A percentile compares a stretch with the other conserved stretches of the same genome.
Conservation (phyloP, 2,797 vertebrate genomes). For the Saxicola maurus region DNA sequence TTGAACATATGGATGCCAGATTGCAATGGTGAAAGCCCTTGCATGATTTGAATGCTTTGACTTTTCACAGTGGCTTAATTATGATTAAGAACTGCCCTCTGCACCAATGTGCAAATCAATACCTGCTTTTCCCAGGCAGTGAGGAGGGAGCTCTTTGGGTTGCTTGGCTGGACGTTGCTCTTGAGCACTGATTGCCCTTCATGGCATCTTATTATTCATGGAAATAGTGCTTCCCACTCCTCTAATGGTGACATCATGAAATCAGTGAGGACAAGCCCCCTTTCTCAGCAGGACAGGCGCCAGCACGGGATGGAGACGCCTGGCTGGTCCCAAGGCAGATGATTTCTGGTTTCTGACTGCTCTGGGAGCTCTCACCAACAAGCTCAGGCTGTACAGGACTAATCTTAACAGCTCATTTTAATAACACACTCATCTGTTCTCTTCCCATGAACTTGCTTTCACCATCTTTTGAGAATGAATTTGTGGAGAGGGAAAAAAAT, state of each 20-base stretch:
- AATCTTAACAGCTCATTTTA: not conserved
- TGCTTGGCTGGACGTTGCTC: not conserved
- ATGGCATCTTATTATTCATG: not conserved
- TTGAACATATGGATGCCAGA: constrained; percentile 64
- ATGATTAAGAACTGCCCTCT: constrained; percentile 53
- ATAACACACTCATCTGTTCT: not conserved
- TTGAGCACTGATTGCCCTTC: constrained; percentile 5
- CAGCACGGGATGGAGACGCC: not conserved
- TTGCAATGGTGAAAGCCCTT: constrained; percentile 32
- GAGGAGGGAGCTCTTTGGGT: not conserved
- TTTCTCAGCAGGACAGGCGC: constrained; percentile 32
- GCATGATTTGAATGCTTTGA: constrained; percentile 35
- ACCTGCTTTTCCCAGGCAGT: not conserved
- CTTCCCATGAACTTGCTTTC: not conserved
- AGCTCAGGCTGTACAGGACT: not conserved
- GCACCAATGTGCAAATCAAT: constrained; percentile 41
- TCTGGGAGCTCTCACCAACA: not conserved
- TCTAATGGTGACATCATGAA: constrained; percentile 26
- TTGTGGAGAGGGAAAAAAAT: not conserved
- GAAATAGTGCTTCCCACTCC: not conserved
- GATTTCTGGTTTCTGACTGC: constrained; percentile 3
- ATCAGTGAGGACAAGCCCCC: constrained; percentile 17
- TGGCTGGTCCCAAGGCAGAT: constrained; percentile 16
- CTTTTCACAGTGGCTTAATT: constrained; percentile 55
- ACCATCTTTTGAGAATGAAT: not conserved